Conservation (phyloP, 2,113 vertebrate species). For the Propithecus coquereli region DNA sequence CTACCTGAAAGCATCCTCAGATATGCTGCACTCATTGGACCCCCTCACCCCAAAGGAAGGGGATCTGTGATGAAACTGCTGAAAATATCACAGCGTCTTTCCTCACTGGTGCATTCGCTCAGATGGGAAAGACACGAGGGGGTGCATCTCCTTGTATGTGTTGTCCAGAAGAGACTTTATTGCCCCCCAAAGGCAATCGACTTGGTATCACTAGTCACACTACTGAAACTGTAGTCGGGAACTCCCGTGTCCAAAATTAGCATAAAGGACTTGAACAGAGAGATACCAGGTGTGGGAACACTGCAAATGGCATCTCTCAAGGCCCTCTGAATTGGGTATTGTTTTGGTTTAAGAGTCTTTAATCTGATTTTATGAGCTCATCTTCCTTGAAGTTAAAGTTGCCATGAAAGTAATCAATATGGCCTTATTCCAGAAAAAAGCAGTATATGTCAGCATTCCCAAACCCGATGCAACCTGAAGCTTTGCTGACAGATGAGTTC, state of each 20-base stretch:
- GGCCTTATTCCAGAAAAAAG: constrained; percentile 14
- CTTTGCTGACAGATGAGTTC: constrained; percentile 34
- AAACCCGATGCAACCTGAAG: neutral
- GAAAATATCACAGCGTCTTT: neutral
- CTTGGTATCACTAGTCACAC: too few relatives aligned
- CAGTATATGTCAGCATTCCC: neutral
- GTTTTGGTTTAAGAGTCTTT: neutral
- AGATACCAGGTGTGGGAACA: neutral
- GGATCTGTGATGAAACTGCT: neutral
- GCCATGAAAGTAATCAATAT: neutral
- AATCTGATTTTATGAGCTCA: neutral
- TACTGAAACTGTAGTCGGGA: neutral
- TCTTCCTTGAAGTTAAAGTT: neutral
- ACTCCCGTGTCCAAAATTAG: neutral
- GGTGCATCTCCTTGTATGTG: neutral
- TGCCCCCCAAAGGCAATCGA: neutral
- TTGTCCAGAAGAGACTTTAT: neutral
- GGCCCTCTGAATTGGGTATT: neutral
- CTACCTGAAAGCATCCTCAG: neutral
- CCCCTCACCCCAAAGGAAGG: neutral
- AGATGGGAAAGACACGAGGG: neutral
- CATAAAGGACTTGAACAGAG: neutral
- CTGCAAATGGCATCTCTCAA: neutral
- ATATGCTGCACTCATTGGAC: neutral
- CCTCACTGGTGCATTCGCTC: neutral